These are phyloP conservation scores for Dreissena rostriformis DNA, from an alignment of 1,140 invertebrate species.

Conservation along the genomic window DNA sequence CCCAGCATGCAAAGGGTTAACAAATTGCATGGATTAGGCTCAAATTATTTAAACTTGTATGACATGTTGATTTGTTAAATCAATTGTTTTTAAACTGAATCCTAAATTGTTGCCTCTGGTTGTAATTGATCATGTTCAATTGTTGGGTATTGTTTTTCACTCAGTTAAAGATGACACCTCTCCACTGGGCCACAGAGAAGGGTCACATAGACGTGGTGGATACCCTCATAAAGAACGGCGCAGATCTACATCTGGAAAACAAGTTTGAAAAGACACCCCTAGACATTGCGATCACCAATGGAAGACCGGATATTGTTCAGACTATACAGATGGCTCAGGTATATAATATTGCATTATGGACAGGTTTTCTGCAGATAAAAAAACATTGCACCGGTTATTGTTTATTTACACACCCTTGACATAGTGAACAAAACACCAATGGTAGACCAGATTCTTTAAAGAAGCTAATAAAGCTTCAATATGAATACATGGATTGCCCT, in stretches of 20 bases:
- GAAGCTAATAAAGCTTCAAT: no score
- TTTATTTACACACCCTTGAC: background rate
- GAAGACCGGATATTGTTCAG: conserved; percentile 85
- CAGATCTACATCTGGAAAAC: conserved; percentile 86
- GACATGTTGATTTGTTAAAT: no score
- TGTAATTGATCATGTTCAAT: background rate
- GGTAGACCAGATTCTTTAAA: no score
- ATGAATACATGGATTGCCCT: no score
- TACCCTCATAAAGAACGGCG: conserved; percentile 88
- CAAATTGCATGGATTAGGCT: no score
- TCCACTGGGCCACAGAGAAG: conserved; percentile 96
- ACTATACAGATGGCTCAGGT: conserved; percentile 82
- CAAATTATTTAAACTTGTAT: no score
- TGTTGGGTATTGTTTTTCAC: background rate
- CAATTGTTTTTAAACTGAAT: no score
- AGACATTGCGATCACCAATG: conserved; percentile 88
- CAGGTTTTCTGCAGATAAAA: background rate
- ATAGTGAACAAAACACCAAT: background rate
- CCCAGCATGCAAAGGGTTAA: no score
- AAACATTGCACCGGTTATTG: background rate
- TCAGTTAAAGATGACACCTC: conserved; percentile 91
- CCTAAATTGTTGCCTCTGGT: background rate
- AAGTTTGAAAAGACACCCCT: conserved; percentile 93
- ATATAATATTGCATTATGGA: conserved; percentile 26
- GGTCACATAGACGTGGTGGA: conserved; percentile 88